Evolutionary conservation across 53 echinoderm and acorn worm genomes (phyloP).

Genomic region (Zoroaster sp.): DNA sequence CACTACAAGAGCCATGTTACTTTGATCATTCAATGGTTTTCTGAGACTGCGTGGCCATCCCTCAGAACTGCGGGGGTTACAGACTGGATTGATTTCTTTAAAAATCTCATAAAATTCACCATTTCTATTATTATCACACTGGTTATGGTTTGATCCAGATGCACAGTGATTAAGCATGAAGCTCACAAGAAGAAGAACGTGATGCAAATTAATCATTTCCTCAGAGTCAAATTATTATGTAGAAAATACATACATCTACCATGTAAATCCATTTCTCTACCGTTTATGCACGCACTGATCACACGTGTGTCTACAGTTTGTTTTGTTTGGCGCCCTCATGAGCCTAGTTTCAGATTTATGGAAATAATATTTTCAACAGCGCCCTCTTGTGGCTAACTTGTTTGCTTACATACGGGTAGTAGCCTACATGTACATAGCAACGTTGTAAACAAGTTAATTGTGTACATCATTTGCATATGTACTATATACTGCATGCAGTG

Average conservation of each 20-base stretch:
- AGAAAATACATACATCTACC: neutral
- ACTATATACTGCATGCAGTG: neutral
- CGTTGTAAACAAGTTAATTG: conserved; percentile 12
- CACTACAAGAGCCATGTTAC: conserved; percentile 27
- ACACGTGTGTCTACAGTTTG: neutral
- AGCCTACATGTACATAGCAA: neutral
- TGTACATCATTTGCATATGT: neutral
- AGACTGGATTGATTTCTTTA: neutral
- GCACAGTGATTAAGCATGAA: neutral
- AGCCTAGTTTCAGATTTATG: neutral
- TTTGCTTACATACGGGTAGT: neutral
- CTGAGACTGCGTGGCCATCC: neutral
- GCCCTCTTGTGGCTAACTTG: neutral
- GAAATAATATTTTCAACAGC: neutral
- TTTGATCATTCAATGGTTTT: neutral
- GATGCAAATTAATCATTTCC: neutral
- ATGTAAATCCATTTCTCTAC: neutral
- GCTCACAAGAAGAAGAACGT: neutral
- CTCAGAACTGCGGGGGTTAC: neutral
- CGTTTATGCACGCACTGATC: neutral
- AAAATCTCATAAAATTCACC: neutral
- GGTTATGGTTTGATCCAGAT: neutral
- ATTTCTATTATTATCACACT: too few relatives aligned
- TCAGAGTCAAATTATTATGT: neutral
- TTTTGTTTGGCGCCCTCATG: conserved; percentile 6